These are phyloP conservation scores for Octonoba sinensis DNA, from an alignment of 2,888 invertebrate genomes.

Conservation along the genomic window DNA sequence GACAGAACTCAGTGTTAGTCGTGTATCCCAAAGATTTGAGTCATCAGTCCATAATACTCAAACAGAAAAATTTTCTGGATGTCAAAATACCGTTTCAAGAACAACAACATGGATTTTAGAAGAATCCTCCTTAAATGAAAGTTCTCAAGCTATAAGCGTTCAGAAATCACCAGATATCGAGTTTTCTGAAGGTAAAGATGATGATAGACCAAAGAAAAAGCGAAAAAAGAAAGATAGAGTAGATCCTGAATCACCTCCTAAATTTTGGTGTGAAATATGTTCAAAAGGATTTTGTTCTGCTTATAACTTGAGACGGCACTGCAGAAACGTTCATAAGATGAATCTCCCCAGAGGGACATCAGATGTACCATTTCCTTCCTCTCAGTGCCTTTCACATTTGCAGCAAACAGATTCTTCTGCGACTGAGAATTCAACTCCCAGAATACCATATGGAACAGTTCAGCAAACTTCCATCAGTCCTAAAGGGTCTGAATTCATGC, in stretches of 20 bases:
- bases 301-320: conserved; percentile 64
- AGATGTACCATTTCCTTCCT: conserved; percentile 45
- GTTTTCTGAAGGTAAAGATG: conserved; percentile 33
- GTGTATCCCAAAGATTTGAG: conserved; percentile 51
- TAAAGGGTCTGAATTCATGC: conserved; percentile 42
- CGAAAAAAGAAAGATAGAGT: conserved; percentile 37
- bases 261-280: conserved; percentile 64
- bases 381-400: conserved; percentile 41
- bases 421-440: conserved; percentile 32
- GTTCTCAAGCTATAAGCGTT: conserved; percentile 29
- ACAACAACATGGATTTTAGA: conserved; percentile 54
- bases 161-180: conserved; percentile 53
- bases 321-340: conserved; percentile 65
- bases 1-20: conserved; percentile 48
- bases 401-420: conserved; percentile 37
- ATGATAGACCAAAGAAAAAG: conserved; percentile 50
- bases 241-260: conserved; percentile 37
- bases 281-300: conserved; percentile 65
- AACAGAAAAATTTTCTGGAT: conserved; percentile 45
- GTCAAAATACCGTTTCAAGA: conserved; percentile 50
- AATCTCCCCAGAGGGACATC: conserved; percentile 52
- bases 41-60: conserved; percentile 39
- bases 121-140: conserved; percentile 40
- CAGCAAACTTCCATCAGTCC: conserved; percentile 47
- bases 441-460: conserved; percentile 30